Base-by-base conservation (phyloP, 1,140 invertebrate species). In the Belonocnema kinseyi region DNA sequence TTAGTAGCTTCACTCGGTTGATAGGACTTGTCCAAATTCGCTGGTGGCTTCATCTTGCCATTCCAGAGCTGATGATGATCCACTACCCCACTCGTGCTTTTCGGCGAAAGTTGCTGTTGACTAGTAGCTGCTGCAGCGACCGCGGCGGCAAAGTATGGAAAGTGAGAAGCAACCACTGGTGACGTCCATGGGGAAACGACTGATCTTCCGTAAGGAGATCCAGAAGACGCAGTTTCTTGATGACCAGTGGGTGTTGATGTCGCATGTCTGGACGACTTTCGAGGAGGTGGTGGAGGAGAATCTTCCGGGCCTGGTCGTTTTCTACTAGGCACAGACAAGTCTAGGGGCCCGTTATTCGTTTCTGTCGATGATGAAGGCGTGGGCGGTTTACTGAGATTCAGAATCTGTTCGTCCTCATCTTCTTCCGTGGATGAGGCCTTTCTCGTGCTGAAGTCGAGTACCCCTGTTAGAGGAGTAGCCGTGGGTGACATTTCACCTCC, bases 131-230 rank as follows among this genome's bases (percentile, higher is more conserved):
- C 92, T 4, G 95, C 95, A 17, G 94, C 94, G 11, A 95, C 95
- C n/a, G 95, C 95, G 3, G 95, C 96, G 50, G 96, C 94, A 81
- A 96, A 95, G 81, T 96, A 97, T 21, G 96, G 96, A 78, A 96
- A 93, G 84, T 95, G 94, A 12, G 93, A 93, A 6, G 94, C 93
- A n/a, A 96, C 95, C 7, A 96, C 94, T 2, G 95, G 95, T 0
- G 95, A 95, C 40, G 95, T 93, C 96, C 96, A 96, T 1, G 95
- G 94, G 0, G 95, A 94, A 1, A 95, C 92, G 11, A 93, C 92
- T 3, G 94, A 93, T 81, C 95, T 94, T 66, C 93, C 94, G 56
- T 94, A 95, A 1, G 93, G 86, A 0, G 90, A 85, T n/a, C 84
- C 83, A 66, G 85, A 83, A 1, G 89, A 80, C 0, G 88, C 78